Base-by-base conservation (phyloP, 1,140 invertebrate genomes). In the Neotoxoptera formosana region DNA sequence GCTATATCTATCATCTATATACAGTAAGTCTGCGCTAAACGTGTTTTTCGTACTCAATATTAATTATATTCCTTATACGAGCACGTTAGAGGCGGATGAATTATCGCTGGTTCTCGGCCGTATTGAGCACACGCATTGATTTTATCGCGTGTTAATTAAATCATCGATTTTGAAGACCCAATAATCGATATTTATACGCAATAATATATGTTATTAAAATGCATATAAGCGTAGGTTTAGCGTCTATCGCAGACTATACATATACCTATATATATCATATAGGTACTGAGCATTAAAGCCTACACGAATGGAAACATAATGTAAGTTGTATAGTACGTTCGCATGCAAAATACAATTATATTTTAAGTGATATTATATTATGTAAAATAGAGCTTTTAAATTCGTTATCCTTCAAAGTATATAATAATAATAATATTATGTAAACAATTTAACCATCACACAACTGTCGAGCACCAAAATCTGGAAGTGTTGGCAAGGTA, bases 101-200 rank as follows among this genome's bases (percentile, higher is more conserved):
- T n/a, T 76, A 76, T 76, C 4, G 14, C 14, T n/a, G 14, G 60
- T 34, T 14, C 25, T 30, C 4, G 45, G 7, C 41, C 45, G 45
- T 47, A 47, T 47, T 30, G 47, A 47, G 45, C 47, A 48, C 47
- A 47, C 47, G 17, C n/a, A 4, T 17, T 86, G 47, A 89, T 53
- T 51, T 36, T 23, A 89, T 89, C 47, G 20, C 23, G 23, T 56
- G n/a, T 89, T 89, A 89, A 89, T 89, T 89, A 89, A 89, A 89
- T 53, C 23, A 89, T 17, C 51, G 48, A 89, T 56, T 25, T 30
- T 34, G 9, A 41, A 41, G 51, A 89, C 36, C 88, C n/a, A 56
- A 89, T 89, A 34, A 23, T 41, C 4, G 9, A 51, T 51, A 53
- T 53, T 25, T 53, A 89, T 89, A 34, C 47, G 86, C 84, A 47